A percentile compares a stretch with the other conserved stretches of the same genome.
These are phyloP conservation scores for Chironomus riparius DNA, from an alignment of 2,888 invertebrate species.

Conservation along the genomic window DNA sequence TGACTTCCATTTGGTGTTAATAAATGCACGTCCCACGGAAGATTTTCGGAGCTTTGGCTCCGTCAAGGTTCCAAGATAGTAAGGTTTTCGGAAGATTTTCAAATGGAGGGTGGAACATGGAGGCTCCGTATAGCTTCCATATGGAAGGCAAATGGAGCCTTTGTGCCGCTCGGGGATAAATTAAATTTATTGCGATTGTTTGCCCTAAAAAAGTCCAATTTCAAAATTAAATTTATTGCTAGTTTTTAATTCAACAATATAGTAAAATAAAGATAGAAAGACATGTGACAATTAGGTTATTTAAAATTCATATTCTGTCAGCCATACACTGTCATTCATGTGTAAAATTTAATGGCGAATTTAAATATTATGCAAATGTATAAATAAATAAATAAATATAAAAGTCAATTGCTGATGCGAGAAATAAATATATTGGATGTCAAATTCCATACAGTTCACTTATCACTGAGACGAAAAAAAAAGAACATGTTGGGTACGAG, in stretches of 20 bases:
- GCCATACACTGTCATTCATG: not conserved
- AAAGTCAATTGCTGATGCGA: conserved; percentile 2
- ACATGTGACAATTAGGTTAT: not conserved
- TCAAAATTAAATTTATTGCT: not conserved
- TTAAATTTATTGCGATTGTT: not conserved
- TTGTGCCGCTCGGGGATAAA: no score
- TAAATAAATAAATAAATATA: not conserved
- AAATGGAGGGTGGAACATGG: no score
- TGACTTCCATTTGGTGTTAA: no score
- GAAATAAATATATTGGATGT: not conserved
- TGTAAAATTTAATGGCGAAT: not conserved
- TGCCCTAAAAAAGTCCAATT: not conserved
- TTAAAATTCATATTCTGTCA: conserved; percentile 1
- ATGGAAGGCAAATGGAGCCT: no score
- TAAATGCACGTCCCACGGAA: no score
- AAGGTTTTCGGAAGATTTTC: no score
- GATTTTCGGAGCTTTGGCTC: no score
- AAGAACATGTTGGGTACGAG: not conserved
- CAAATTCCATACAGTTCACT: not conserved
- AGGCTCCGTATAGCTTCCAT: no score
- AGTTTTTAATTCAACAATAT: not conserved
- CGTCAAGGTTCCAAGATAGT: no score
- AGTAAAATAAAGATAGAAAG: no score
- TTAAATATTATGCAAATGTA: conserved; percentile 5
- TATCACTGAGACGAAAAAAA: not conserved